These are phyloP conservation scores for Cetonia aurata DNA, from an alignment of 2,888 invertebrate species.

Conservation along the genomic window DNA sequence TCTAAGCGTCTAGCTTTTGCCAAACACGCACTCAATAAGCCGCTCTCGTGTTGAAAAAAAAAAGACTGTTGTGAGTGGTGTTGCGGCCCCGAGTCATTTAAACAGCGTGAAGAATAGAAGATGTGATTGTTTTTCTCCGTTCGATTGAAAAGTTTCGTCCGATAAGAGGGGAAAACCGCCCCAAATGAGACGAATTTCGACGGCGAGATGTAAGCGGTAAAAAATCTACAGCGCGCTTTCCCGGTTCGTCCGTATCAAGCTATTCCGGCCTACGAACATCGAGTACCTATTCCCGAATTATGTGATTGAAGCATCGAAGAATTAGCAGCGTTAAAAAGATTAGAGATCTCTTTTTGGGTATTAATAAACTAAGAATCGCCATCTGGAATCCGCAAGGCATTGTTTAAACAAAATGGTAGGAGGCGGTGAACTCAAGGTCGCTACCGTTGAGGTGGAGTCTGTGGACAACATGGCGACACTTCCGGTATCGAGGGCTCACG, in stretches of 20 bases:
- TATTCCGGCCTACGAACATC: conserved; percentile 50
- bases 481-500: conserved; percentile 82
- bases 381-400: conserved; percentile 3
- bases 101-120: conserved; percentile 9
- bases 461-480: conserved; percentile 92
- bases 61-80: conserved; percentile 33
- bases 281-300: conserved; percentile 39
- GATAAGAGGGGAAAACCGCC: conserved; percentile 3
- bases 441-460: conserved; percentile 88
- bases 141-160: conserved; percentile 24
- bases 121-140: conserved; percentile 32
- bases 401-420: conserved; percentile 69
- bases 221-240: conserved; percentile 19
- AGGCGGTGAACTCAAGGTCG: conserved; percentile 87
- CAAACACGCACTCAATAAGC: conserved; percentile 44
- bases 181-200: conserved; percentile 28
- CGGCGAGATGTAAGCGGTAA: conserved; percentile 33
- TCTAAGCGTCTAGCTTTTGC: conserved; percentile 52
- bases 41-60: conserved; percentile 44
- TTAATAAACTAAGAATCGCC: conserved; percentile 16
- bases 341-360: conserved; percentile 7
- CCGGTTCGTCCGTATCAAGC: conserved; percentile 25
- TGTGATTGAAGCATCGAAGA: conserved; percentile 46
- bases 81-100: not conserved
- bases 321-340: conserved; percentile 8